Evolutionary conservation across 2,113 vertebrate genomes (phyloP), one percentile per base, ranked within the genome.

Genomic region (Sciurus niger): DNA sequence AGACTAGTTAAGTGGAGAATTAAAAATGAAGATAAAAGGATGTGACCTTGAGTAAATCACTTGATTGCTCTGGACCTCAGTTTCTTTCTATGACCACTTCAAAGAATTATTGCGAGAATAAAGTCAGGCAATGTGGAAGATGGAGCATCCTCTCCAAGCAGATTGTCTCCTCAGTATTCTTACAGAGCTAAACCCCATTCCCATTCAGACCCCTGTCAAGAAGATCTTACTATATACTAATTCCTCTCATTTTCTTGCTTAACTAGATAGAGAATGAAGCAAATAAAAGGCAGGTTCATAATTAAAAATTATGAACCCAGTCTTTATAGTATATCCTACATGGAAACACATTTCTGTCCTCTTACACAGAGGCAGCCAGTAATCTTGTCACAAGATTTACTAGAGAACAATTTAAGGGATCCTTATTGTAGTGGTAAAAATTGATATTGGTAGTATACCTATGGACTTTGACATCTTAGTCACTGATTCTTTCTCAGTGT

Each of bases 1-100:
- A 28, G 58, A 51, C 46, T 60, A 68, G 40, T 97, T 95, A 95
- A 92, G 73, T 96, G 96, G 43, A 87, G 58, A 53, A 90, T 58
- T 80, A 97, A 95, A 72, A 67, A 1, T 16, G 60, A 94, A 46
- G 74, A 73, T 40, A n/a, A 70, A 90, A 72, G 72, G 63, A 34
- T 40, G 12, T 48, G 30, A 60, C 76, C 84, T 82, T 84, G 70
- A 72, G 14, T 46, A 89, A 77, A 70, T 89, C 25, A 73, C 68
- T 63, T 84, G n/a, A 46, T 86, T 55, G 55, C 90, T 95, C 68
- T 65, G 24, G 10, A 73, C 84, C 30, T 93, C n/a, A 30, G 8
- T 87, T 96, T 79, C 40, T 90, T 87, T 82, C 70, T 74, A 14
- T 53, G 84, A 53, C 65, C 67, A 73, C 53, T 68, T 84, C 17